Base-by-base conservation (phyloP, 2,888 invertebrate species). In the Hirtodrosophila alboralis region DNA sequence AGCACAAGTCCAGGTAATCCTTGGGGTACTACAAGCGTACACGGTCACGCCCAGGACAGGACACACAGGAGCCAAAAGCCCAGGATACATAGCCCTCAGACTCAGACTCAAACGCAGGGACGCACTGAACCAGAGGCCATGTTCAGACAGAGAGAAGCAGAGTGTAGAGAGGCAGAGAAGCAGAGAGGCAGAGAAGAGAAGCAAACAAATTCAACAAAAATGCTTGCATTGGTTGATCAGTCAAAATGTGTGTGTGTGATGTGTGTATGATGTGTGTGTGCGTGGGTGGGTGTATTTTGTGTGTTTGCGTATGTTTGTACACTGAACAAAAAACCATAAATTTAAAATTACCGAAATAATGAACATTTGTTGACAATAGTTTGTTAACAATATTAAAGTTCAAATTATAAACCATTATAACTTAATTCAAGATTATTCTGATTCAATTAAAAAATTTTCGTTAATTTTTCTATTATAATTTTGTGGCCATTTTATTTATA, bases 1-100 rank as follows among this genome's bases (percentile, higher is more conserved):
- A 75, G 68, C 67, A 70, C 72, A 83, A 83, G 81, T 75, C 60
- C 67, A 73, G 75, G 85, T 83, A 85, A 86, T 85, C 84, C 87
- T 68, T 56, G 62, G 70, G 85, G 84, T 56, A 77, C 73, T 40
- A 74, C 75, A 78, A 65, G 53, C 52, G 62, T 41, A 64, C n/a
- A n/a, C 57, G 52, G 61, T 34, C 60, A 68, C 61, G 59, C 59
- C 41, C 62, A 47, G 30, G 51, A 14, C 26, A 5, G 6, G 13
- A 23, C 18, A 1, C 23, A 21, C 18, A 43, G 31, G 4, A 31
- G n/a, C 12, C 33, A 41, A 26, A 7, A 34, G n/a, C 18, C 12
- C 31, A 37, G 28, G 18, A 37, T 27, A 36, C 43, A 51, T 34
- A 4, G 8, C 7, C 23, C 18, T 18, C 44, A 38, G 33, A 31